These are phyloP conservation scores for Cecropterus lyciades DNA, from an alignment of 1,140 invertebrate genomes.

Conservation along the genomic window DNA sequence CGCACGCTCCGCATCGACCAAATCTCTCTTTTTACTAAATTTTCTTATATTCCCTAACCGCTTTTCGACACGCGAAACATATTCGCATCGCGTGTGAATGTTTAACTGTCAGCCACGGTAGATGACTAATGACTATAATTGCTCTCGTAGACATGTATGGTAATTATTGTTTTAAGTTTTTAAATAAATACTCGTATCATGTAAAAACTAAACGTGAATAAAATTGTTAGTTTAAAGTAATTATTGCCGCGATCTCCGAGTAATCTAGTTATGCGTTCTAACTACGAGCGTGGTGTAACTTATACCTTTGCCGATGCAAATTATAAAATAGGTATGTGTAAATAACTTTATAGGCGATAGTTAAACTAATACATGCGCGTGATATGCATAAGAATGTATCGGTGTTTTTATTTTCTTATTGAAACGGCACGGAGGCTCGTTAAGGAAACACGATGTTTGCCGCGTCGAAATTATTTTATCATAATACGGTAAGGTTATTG, in stretches of 20 bases:
- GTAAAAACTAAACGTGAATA: constrained; percentile 19
- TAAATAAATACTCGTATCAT: constrained; percentile 39
- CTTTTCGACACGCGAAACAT: constrained; percentile 73
- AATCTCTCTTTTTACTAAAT: constrained; percentile 73
- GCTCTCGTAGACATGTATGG: constrained; percentile 50
- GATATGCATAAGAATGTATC: constrained; percentile 50
- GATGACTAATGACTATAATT: constrained; percentile 61
- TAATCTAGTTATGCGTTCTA: not conserved
- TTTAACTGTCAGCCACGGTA: constrained; percentile 60
- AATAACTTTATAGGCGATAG: constrained; percentile 6
- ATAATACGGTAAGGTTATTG: constrained; percentile 80
- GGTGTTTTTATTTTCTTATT: constrained; percentile 48
- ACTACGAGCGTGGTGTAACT: not conserved
- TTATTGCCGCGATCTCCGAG: not conserved
- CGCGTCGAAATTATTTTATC: constrained; percentile 79
- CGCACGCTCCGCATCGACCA: constrained; percentile 51
- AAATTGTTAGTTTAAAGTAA: constrained; percentile 2
- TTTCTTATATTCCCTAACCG: constrained; percentile 66
- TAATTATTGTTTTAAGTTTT: constrained; percentile 51
- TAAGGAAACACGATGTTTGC: constrained; percentile 75
- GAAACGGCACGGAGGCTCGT: constrained; percentile 61
- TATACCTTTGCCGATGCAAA: not conserved
- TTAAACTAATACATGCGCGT: constrained; percentile 25
- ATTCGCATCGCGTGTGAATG: constrained; percentile 73
- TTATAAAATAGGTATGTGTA: not conserved